Evolutionary conservation across 2,113 vertebrate genomes (phyloP).

Genomic region (Apaloderma vittatum): DNA sequence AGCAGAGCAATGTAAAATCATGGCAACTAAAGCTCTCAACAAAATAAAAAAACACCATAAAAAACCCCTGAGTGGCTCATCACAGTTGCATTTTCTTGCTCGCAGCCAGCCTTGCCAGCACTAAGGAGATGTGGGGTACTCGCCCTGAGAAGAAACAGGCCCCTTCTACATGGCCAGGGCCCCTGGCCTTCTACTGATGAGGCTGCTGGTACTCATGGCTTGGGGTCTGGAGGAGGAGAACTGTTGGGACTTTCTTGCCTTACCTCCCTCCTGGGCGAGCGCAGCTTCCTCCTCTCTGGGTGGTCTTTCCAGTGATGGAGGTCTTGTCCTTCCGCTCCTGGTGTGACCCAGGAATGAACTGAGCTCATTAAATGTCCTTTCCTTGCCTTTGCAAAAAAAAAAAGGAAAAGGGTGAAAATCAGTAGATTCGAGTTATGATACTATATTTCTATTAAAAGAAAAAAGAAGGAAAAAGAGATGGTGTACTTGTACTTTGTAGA

Average conservation of each 20-base stretch:
- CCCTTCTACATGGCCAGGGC: neutral
- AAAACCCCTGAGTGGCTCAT: neutral
- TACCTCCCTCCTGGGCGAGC: neutral
- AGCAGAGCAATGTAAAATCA: neutral
- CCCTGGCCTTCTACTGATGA: neutral
- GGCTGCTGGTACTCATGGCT: neutral
- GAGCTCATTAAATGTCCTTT: conserved; percentile 1
- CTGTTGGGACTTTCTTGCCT: neutral
- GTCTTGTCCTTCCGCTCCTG: conserved; percentile 27
- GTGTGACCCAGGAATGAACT: conserved; percentile 49
- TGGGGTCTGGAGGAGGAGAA: neutral
- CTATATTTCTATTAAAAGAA: neutral
- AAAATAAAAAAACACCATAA: neutral
- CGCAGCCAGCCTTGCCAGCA: neutral
- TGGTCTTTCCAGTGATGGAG: conserved; percentile 35
- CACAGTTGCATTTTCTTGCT: conserved; percentile 16
- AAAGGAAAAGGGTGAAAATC: neutral
- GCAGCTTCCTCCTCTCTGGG: conserved; percentile 5
- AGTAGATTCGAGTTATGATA: neutral
- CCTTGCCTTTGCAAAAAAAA: neutral
- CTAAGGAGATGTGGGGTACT: neutral
- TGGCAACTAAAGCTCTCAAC: neutral
- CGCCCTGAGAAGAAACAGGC: conserved; percentile 28
- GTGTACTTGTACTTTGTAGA: neutral
- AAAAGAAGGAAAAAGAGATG: neutral